Percentiles rank a stretch among this genome's conserved stretches.
These are phyloP conservation scores for Dasyornis broadbenti DNA, from an alignment of 2,113 vertebrate genomes.

Conservation along the genomic window DNA sequence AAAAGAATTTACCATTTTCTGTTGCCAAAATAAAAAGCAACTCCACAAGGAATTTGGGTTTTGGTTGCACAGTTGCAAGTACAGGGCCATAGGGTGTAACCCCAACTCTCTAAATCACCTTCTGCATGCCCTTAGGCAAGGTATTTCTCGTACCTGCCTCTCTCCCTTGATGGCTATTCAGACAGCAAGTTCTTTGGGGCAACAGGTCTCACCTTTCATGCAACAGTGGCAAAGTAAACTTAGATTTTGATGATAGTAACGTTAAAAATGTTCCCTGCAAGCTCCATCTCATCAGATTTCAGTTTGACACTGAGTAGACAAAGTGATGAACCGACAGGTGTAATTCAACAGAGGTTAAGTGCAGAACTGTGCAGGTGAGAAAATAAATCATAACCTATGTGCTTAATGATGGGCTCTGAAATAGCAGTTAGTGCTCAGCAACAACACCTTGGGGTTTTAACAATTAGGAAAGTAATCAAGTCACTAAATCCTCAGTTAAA, in stretches of 20 bases:
- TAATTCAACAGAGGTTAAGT: neutral
- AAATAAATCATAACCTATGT: neutral
- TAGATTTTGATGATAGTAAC: neutral
- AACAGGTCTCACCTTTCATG: neutral
- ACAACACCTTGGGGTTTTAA: neutral
- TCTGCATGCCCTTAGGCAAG: neutral
- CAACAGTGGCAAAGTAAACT: neutral
- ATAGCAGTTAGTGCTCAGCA: neutral
- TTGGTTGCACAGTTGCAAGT: neutral
- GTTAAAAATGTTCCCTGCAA: neutral
- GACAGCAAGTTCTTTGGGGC: neutral
- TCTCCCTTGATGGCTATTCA: neutral
- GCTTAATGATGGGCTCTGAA: neutral
- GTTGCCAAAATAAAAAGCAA: neutral
- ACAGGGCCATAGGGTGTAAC: neutral
- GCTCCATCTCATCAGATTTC: neutral
- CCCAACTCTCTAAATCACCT: neutral
- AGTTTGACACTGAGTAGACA: rapidly evolving
- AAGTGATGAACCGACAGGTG: neutral
- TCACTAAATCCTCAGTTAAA: neutral
- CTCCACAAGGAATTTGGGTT: neutral
- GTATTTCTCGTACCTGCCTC: neutral
- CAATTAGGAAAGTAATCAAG: neutral
- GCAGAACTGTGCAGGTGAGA: neutral
- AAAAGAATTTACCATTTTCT: neutral